Evolutionary conservation across 2,113 vertebrate species (phyloP).

Genomic region (Melanocharis versteri): DNA sequence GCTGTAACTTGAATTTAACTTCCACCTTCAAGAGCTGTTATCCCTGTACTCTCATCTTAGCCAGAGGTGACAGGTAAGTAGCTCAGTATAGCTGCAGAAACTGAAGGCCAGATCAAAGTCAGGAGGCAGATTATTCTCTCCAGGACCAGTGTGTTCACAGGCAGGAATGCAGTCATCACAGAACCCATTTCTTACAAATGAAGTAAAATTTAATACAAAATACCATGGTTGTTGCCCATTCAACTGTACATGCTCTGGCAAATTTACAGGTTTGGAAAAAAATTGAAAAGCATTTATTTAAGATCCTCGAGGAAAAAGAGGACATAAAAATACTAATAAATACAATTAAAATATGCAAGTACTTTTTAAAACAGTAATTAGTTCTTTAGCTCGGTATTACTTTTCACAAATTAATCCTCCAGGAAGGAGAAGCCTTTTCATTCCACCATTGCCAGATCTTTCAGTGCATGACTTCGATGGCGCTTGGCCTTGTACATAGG

Average conservation of each 20-base stretch:
- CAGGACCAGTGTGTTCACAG: neutral
- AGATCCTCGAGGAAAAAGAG: neutral
- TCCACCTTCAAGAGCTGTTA: neutral
- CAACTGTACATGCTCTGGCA: neutral
- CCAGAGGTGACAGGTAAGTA: neutral
- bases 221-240: neutral
- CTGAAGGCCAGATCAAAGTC: neutral
- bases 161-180: neutral
- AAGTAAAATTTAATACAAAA: slow-evolving; percentile 46
- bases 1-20: neutral
- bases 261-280: neutral
- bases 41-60: neutral
- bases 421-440: slow-evolving; percentile 41
- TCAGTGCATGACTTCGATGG: slow-evolving; percentile 77
- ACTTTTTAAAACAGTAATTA: neutral
- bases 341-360: neutral
- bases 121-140: neutral
- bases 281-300: neutral
- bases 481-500: slow-evolving; percentile 89
- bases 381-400: neutral
- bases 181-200: neutral
- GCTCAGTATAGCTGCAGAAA: neutral
- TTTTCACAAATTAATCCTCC: neutral
- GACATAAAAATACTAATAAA: slow-evolving; percentile 15
- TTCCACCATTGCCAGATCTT: slow-evolving; percentile 88